These are phyloP conservation scores for Vanessa cardui DNA, from an alignment of 2,888 invertebrate genomes.

Conservation along the genomic window DNA sequence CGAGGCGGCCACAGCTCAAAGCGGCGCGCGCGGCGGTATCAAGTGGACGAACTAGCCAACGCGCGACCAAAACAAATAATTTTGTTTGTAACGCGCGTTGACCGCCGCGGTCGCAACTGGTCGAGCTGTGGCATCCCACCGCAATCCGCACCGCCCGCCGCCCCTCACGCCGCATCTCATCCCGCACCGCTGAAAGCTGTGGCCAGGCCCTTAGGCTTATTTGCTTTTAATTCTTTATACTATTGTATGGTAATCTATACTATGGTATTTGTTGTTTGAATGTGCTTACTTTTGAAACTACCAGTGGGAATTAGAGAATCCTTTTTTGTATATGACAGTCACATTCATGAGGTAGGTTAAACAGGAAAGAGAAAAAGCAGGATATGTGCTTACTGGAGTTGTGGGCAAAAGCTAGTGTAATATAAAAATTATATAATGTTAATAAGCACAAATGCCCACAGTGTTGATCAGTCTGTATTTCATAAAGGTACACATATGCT, in stretches of 20 bases:
- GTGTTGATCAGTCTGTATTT: slow-evolving; percentile 2
- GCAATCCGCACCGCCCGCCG: too few species aligned
- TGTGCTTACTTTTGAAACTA: not conserved
- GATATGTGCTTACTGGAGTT: slow-evolving; percentile 2
- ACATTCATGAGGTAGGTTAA: slow-evolving; percentile 3
- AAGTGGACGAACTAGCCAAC: too few species aligned
- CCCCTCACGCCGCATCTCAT: too few species aligned
- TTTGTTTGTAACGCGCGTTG: too few species aligned
- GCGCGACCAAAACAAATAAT: too few species aligned
- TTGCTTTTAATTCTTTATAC: not conserved
- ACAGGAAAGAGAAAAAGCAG: slow-evolving; percentile 1
- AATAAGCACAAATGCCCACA: not conserved
- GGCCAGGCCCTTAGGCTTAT: too few species aligned
- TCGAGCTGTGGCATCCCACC: too few species aligned
- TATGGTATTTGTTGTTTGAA: slow-evolving; percentile 1
- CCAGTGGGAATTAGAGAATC: not conserved
- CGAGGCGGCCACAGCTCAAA: too few species aligned
- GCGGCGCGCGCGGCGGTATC: too few species aligned
- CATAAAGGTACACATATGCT: not conserved
- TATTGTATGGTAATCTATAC: slow-evolving; percentile 1
- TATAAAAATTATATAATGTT: slow-evolving; percentile 2
- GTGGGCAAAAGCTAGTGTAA: slow-evolving; percentile 3
- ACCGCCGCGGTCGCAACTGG: too few species aligned
- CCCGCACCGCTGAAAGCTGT: too few species aligned
- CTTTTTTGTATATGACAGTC: slow-evolving; percentile 3